These are phyloP conservation scores for Brenthis daphne DNA, from an alignment of 2,888 invertebrate species.

Conservation along the genomic window DNA sequence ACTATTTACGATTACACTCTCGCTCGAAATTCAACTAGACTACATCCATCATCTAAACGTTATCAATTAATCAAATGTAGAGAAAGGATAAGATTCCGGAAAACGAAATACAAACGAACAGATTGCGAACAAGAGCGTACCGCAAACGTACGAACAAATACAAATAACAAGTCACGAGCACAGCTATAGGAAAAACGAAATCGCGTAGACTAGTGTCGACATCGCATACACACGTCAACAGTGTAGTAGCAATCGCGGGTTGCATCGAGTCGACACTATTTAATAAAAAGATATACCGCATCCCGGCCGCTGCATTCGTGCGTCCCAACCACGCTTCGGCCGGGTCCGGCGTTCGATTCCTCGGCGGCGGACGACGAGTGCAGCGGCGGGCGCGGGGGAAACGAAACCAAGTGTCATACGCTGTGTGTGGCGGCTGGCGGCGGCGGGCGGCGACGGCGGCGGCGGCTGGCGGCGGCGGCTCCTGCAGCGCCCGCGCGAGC, in stretches of 20 bases:
- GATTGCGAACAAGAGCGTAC: not conserved
- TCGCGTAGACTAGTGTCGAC: not conserved
- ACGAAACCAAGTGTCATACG: constrained; percentile 26
- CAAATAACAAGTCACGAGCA: not conserved
- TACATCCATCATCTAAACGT: too few relatives aligned
- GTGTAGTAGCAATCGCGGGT: not conserved
- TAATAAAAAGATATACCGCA: not conserved
- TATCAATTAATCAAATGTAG: too few relatives aligned
- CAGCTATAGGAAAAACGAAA: not conserved
- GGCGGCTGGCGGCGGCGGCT: constrained; percentile 25
- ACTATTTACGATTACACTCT: not conserved
- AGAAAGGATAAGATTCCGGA: not conserved
- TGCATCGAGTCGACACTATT: not conserved
- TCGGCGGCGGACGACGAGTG: constrained; percentile 19
- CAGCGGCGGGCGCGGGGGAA: constrained; percentile 16
- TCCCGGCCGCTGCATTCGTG: constrained; percentile 15
- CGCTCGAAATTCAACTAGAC: not conserved
- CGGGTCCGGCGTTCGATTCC: not conserved
- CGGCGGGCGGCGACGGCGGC: constrained; percentile 3
- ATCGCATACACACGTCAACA: not conserved
- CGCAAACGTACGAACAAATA: not conserved
- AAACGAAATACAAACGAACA: not conserved
- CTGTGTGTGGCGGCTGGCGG: constrained; percentile 10
- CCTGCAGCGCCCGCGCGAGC: constrained; percentile 14
- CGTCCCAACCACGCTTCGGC: not conserved